These are phyloP conservation scores for Netelia inedita DNA, from an alignment of 2,888 invertebrate genomes.

Conservation along the genomic window DNA sequence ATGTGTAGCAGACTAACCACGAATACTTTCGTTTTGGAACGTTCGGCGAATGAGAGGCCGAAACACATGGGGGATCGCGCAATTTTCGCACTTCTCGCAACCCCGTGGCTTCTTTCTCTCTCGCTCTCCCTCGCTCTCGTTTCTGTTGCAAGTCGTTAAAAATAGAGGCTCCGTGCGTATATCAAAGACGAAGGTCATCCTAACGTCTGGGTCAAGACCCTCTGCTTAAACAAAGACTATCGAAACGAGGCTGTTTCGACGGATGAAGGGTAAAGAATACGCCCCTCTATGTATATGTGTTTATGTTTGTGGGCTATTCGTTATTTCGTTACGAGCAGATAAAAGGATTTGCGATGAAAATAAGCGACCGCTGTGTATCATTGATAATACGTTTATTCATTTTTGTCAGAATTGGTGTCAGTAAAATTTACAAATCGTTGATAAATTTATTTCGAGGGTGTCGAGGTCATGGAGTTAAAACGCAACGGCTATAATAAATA, in stretches of 20 bases:
- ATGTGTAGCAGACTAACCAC: neutral
- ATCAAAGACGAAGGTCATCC: slow-evolving; percentile 70
- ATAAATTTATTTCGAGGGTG: too few relatives aligned
- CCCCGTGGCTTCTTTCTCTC: slow-evolving; percentile 20
- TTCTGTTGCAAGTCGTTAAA: slow-evolving; percentile 70
- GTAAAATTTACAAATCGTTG: too few relatives aligned
- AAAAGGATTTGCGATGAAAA: too few relatives aligned
- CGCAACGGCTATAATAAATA: too few relatives aligned
- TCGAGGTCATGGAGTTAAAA: too few relatives aligned
- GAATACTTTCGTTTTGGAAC: slow-evolving; percentile 12
- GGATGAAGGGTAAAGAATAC: slow-evolving; percentile 23
- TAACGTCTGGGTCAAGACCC: slow-evolving; percentile 74
- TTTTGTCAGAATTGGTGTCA: too few relatives aligned
- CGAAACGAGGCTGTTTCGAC: slow-evolving; percentile 44
- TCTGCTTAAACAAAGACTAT: slow-evolving; percentile 56
- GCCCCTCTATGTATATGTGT: neutral
- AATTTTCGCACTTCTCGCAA: slow-evolving; percentile 41
- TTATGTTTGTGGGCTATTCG: neutral
- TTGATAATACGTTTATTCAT: too few relatives aligned
- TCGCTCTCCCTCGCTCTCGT: neutral
- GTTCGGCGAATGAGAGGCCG: slow-evolving; percentile 25
- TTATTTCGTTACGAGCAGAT: too few relatives aligned
- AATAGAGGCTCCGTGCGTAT: slow-evolving; percentile 65
- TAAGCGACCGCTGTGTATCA: too few relatives aligned
- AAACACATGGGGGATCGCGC: slow-evolving; percentile 33